Evolutionary conservation across 2,797 vertebrate genomes (phyloP), one percentile per base, ranked within the genome.

Genomic region (Semaprochilodus insignis): DNA sequence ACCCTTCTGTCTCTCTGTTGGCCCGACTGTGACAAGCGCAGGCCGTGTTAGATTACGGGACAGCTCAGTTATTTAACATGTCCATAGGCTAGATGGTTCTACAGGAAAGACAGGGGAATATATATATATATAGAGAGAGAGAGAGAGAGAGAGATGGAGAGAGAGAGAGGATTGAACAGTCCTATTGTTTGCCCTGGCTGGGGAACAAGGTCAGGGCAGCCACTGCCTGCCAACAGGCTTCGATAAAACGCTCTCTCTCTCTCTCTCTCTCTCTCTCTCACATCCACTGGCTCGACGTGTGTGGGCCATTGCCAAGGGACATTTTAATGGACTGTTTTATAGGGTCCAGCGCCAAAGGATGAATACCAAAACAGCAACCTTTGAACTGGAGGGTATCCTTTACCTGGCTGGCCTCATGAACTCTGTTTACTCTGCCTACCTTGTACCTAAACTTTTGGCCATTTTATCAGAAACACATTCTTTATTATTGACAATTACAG

Each of bases 181-280:
- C 23, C 75, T 60, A 81, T 54, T 83, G 63, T 75, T 34, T 11
- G 23, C 25, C 48, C 76, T 79, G 81, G 62, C 74, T 55, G 48
- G 5, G 36, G 80, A 78, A 82, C 87, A 88, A 88, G 84, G 87
- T 82, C 82, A 83, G 52, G 60, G 27, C 44, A 71, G 40, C 40
- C 27, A 78, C 73, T 76, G 77, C 23, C 69, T 82, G 84, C 80
- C 82, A 85, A 71, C 77, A 80, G 60, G 21, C 72, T 81, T 74
- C 77, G 48, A 74, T 52, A 25, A 81, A 67, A 10, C 70, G 27
- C 34, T 23, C n/a, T 40, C 17, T 67, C 11, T 44, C 66, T 51
- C n/a, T 71, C 21, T 48, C 44, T 51, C 44, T 51, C 52, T 11
- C 44, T 51, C 44, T 51, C 52, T 11, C 71, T 21, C 73, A 59